These are phyloP conservation scores for Poeciliopsis gracilis DNA, from an alignment of 2,797 vertebrate species.

Conservation along the genomic window DNA sequence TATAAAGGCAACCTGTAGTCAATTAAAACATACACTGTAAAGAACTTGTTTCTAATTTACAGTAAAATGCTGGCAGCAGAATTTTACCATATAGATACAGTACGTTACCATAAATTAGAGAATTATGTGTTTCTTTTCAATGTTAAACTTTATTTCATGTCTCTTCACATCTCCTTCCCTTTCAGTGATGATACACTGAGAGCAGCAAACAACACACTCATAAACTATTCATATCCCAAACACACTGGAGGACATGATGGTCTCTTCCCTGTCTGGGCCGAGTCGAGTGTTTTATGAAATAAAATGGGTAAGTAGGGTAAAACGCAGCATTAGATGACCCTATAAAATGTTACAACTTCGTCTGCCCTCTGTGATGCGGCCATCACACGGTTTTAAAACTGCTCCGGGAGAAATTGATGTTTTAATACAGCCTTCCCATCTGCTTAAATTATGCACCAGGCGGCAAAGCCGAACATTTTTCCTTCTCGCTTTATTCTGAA, in stretches of 20 bases:
- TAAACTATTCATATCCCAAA: slow-evolving; percentile 42
- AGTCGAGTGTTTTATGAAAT: slow-evolving; percentile 31
- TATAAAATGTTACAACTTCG: slow-evolving; percentile 18
- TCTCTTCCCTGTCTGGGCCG: slow-evolving; percentile 18
- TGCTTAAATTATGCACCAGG: slow-evolving; percentile 16
- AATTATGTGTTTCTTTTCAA: slow-evolving; percentile 12
- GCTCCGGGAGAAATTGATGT: slow-evolving; percentile 23
- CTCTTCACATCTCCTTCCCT: slow-evolving; percentile 36
- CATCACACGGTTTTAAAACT: slow-evolving; percentile 11
- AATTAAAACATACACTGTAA: not conserved
- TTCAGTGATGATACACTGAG: slow-evolving; percentile 19
- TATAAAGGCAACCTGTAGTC: not conserved
- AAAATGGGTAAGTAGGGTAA: slow-evolving; percentile 6
- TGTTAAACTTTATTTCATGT: slow-evolving; percentile 40
- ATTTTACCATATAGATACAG: too few species aligned
- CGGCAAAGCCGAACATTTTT: slow-evolving; percentile 12
- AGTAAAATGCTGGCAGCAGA: too few species aligned
- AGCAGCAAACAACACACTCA: slow-evolving; percentile 29
- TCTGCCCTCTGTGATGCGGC: slow-evolving; percentile 7
- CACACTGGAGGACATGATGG: slow-evolving; percentile 24
- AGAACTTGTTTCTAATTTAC: too few species aligned
- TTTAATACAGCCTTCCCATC: slow-evolving; percentile 17
- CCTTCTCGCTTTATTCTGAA: not conserved
- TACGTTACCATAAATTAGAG: too few species aligned
- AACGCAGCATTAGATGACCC: slow-evolving; percentile 14